Conservation (phyloP, 2,888 invertebrate species). For the Atherix ibis region DNA sequence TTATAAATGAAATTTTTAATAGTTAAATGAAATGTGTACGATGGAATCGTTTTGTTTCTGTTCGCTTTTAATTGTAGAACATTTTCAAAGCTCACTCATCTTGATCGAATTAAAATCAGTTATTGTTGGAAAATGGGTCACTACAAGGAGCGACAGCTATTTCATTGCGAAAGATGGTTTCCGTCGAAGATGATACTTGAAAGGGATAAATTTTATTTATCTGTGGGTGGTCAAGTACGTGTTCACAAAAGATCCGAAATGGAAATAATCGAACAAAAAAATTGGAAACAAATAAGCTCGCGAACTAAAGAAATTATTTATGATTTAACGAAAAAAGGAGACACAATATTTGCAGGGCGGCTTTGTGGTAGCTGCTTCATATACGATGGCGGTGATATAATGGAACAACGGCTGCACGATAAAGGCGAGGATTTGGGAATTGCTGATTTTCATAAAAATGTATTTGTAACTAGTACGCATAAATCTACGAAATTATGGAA, state of each 20-base stretch:
- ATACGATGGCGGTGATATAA: constrained; percentile 15
- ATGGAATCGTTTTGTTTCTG: no score
- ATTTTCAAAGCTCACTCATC: constrained; percentile 20
- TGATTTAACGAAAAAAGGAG: constrained; percentile 21
- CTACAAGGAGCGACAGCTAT: constrained; percentile 34
- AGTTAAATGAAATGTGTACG: no score
- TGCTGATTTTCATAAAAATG: constrained; percentile 22
- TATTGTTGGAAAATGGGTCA: constrained; percentile 42
- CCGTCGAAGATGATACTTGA: constrained; percentile 40
- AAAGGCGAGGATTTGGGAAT: constrained; percentile 20
- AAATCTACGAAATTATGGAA: constrained; percentile 24
- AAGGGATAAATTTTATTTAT: constrained; percentile 36
- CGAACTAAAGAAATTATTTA: constrained; percentile 21
- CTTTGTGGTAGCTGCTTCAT: constrained; percentile 24
- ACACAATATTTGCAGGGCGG: constrained; percentile 25
- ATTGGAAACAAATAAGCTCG: constrained; percentile 17
- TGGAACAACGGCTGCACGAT: constrained; percentile 23
- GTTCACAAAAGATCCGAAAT: constrained; percentile 21
- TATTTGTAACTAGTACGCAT: constrained; percentile 21
- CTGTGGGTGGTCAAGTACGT: constrained; percentile 31
- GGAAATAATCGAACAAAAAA: constrained; percentile 25
- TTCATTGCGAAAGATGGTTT: constrained; percentile 32
- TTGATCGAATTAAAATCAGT: constrained; percentile 25
- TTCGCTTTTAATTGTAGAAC: no score
- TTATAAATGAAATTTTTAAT: no score